Evolutionary conservation across 2,797 vertebrate genomes (phyloP), one percentile per base, ranked within the genome.

Genomic region (Darevskia nairensis): DNA sequence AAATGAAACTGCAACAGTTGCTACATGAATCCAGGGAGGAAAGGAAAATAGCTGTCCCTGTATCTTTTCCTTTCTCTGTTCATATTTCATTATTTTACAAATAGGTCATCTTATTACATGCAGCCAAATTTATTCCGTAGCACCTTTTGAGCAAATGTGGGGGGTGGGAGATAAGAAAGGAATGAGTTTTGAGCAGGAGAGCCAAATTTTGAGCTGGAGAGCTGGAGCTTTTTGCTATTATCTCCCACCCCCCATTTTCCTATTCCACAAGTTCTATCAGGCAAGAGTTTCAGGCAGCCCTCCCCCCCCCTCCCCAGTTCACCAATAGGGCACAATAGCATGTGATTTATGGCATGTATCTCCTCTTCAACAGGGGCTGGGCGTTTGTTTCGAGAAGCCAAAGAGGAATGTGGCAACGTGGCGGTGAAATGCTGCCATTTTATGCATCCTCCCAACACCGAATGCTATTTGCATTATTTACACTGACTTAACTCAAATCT

Each of bases 401-500:
- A 39, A 84, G 11, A 84, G 11, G 19, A 55, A 44, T 27, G n/a
- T 7, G 46, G 35, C 41, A 21, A 13, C 69, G 21, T 21, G 35
- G 35, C 8, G 1, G 7, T 25, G 77, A 74, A 69, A 55, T 2
- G 55, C 71, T 64, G 8, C 72, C 86, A 32, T 0, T 89, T 72
- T 74, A 55, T 79, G 6, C 5, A 80, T 84, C 77, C 86, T 75
- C 50, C 64, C 82, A 23, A 77, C 68, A 2, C 9, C 1, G 79
- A 89, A 46, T 80, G 25, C n/a, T 4, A 27, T 64, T 17, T 6
- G 0, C 44, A 69, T 29, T 80, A 89, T 91, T 88, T 92, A 29
- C 74, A 78, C 5, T 72, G 79, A 79, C 6, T 86, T 86, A 90
- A 80, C 83, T 80, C 44, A 85, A 89, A 46, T 75, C 72, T 68